Percentiles rank a stretch among this genome's conserved stretches.
These are phyloP conservation scores for Hipposideros larvatus DNA, from an alignment of 2,797 vertebrate genomes.

Conservation along the genomic window DNA sequence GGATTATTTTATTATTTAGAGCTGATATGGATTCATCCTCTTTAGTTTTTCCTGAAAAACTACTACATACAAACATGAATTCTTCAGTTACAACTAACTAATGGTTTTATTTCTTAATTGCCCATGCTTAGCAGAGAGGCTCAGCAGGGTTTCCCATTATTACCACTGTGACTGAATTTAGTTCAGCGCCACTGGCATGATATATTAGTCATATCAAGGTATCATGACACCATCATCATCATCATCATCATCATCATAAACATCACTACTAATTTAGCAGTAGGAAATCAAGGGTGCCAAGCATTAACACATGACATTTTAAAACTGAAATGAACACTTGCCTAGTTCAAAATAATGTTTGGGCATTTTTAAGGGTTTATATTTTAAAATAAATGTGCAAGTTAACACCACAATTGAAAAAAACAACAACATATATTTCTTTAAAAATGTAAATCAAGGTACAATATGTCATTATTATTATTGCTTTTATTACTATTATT, in stretches of 20 bases:
- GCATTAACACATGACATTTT: not conserved
- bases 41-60: constrained; percentile 44
- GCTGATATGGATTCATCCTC: constrained; percentile 30
- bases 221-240: constrained; percentile 39
- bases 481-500: not conserved
- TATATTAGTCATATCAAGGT: not conserved
- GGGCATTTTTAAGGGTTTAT: not conserved
- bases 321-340: not conserved
- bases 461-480: not conserved
- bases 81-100: constrained; percentile 78
- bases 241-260: constrained; percentile 7
- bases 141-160: constrained; percentile 72
- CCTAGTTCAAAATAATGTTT: not conserved
- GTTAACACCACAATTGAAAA: not conserved
- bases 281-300: not conserved
- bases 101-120: constrained; percentile 75
- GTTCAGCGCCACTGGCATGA: not conserved
- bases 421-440: not conserved
- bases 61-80: not conserved
- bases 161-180: constrained; percentile 64
- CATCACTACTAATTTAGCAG: not conserved
- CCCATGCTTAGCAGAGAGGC: constrained; percentile 60
- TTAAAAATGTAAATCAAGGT: not conserved
- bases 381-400: not conserved
- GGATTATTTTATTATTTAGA: constrained; percentile 46